Evolutionary conservation across 2,888 invertebrate genomes (phyloP), one percentile per base, ranked within the genome.

Genomic region (Seira musarum): DNA sequence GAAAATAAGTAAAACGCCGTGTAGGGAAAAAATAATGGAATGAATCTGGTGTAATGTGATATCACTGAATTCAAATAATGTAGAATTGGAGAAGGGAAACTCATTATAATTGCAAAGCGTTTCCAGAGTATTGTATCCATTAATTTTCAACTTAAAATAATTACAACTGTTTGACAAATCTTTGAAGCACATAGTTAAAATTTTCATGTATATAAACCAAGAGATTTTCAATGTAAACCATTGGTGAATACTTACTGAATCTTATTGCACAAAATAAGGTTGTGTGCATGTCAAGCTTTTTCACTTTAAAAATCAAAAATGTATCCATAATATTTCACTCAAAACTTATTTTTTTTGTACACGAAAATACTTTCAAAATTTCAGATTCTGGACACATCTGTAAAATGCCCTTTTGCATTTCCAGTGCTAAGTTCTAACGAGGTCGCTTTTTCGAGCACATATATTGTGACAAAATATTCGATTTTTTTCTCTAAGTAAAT

Each of bases 281-380:
- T 30, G 30, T 5, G 30, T 30, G 2, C 30, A 30, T 2, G 8
- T 8, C 30, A 30, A 30, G 3, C 8, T 5, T 30, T 30, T 30
- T 30, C 30, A 30, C 30, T 30, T 30, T 5, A 30, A 30, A 30
- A 30, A 5, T 2, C 2, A 30, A 30, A 30, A 30, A 30, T 30
- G 30, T 30, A 8, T 8, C 30, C 53, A 53, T 17, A 53, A 53
- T 53, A 53, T 53, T 53, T 53, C 17, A 53, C 53, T 53, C 53
- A 53, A 53, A 53, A 17, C 3, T 8, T 8, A 53, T 53, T 13
- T 30, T 30, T 30, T 30, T 13, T 17, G 80, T 60, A 80, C 80
- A 80, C 68, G 80, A 46, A 80, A 80, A 80, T 70, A 80, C 80
- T 80, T 80, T 80, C 80, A 80, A 74, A 72, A 80, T 80, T 74